Conservation (phyloP, 2,888 invertebrate genomes). For the Piscicola geometra region DNA sequence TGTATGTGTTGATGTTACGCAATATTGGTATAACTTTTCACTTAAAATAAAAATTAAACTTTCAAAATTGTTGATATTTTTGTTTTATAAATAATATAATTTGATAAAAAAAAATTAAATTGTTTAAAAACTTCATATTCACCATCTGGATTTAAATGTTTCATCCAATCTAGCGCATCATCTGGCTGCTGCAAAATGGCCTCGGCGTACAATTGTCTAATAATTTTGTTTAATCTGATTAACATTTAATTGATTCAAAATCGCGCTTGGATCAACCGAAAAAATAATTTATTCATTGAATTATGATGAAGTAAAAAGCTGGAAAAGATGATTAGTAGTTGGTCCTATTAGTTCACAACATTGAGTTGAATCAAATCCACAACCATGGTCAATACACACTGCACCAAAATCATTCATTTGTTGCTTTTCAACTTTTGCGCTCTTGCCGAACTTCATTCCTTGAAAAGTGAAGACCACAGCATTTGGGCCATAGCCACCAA, state of each 20-base stretch:
- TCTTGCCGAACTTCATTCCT: not conserved
- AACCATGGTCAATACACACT: not conserved
- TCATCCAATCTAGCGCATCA: not conserved
- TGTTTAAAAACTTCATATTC: not conserved
- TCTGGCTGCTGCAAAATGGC: slow-evolving; percentile 13
- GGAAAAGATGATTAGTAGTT: not conserved
- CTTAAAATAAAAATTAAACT: too few species aligned
- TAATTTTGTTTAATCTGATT: not conserved
- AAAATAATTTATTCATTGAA: not conserved
- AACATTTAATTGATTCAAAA: not conserved
- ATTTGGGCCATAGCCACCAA: not conserved
- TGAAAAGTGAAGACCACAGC: not conserved
- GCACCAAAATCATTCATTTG: not conserved
- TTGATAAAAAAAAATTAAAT: not conserved
- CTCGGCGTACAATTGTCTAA: slow-evolving; percentile 6
- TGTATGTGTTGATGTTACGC: slow-evolving; percentile 6
- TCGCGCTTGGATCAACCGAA: not conserved
- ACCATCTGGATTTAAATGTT: not conserved
- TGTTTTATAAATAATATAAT: not conserved
- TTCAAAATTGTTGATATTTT: not conserved
- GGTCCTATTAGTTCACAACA: not conserved
- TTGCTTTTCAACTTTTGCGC: not conserved
- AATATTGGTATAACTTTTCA: not conserved
- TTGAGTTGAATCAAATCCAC: not conserved
- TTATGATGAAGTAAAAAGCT: not conserved